Conservation (phyloP, 2,797 vertebrate species). For the Ficedula albicollis region DNA sequence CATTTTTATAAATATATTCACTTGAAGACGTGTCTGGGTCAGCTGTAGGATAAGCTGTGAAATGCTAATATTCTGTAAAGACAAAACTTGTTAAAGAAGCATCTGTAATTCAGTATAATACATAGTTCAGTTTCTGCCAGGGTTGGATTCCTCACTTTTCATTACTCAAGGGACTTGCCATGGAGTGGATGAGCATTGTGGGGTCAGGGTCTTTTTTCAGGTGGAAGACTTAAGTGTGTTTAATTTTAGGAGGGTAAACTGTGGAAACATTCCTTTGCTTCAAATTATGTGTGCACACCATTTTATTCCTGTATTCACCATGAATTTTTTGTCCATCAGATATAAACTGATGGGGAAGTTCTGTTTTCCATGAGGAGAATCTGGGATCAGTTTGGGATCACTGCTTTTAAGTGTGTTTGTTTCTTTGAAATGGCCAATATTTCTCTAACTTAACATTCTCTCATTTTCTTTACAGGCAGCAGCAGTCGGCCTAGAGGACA, state of each 20-base stretch:
- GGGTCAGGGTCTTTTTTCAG: background rate
- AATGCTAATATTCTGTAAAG: background rate
- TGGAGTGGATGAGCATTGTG: background rate
- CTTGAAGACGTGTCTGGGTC: background rate
- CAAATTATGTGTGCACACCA: accelerated
- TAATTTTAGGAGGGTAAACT: background rate
- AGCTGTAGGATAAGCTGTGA: background rate
- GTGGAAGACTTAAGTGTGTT: background rate
- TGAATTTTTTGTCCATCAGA: background rate
- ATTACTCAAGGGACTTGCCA: background rate
- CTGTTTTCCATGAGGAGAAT: background rate
- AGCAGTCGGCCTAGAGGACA: background rate
- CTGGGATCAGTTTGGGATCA: background rate
- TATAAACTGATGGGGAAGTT: background rate
- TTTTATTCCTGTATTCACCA: background rate
- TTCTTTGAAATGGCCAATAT: background rate
- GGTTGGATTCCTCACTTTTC: background rate
- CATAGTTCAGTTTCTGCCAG: background rate
- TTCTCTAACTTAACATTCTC: background rate
- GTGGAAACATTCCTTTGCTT: background rate
- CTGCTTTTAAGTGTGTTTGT: background rate
- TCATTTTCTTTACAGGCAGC: background rate
- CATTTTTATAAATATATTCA: background rate
- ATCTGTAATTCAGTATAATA: background rate
- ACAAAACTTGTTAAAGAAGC: background rate